Base-by-base conservation (phyloP, 1,140 invertebrate genomes). In the Chymomyza costata region DNA sequence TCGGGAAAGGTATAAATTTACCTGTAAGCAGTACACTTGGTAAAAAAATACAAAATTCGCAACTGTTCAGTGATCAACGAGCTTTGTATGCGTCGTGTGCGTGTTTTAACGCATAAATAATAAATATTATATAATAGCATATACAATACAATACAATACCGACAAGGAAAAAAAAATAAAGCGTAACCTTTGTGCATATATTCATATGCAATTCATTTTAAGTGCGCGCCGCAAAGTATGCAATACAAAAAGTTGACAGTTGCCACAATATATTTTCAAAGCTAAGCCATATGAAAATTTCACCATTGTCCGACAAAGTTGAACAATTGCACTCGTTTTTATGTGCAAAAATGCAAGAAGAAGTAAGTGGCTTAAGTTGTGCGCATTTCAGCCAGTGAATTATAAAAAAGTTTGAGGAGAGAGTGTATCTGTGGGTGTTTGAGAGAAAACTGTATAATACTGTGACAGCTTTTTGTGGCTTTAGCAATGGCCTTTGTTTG, bases 1-100 rank as follows among this genome's bases (percentile, higher is more conserved):
- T 71, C 59, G 73, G 73, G 60, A 80, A 73, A 68, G 73, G 73
- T 80, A 80, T 80, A 80, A 54, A 80, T 80, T 73, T 81, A 63
- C 39, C 55, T 40, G 67, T 38, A 51, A 34, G 30, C 50, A 21
- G 45, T 60, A 16, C 38, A 51, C 13, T 34, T 11, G 30, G 43
- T 37, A 37, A 62, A 59, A 60, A 31, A 54, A 48, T 38, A 51
- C 25, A 65, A 73, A 65, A 65, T 80, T 65, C 64, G 51, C 65
- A 51, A 65, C 57, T 54, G 40, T 2, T 3, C 6, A 35, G 25
- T 28, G 25, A 28, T 28, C 5, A 28, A 28, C 25, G 25, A 6
- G 25, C 10, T 28, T 28, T n/a, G 32, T 14, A 8, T 34, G 32
- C 3, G 3, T 3, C 32, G 32, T 8, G 8, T n/a, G 8, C 32